Evolutionary conservation across 37 sponge, comb jelly and placozoan species (phyloP), one percentile per base, ranked within the genome.

Genomic region (Mnemiopsis leidyi): DNA sequence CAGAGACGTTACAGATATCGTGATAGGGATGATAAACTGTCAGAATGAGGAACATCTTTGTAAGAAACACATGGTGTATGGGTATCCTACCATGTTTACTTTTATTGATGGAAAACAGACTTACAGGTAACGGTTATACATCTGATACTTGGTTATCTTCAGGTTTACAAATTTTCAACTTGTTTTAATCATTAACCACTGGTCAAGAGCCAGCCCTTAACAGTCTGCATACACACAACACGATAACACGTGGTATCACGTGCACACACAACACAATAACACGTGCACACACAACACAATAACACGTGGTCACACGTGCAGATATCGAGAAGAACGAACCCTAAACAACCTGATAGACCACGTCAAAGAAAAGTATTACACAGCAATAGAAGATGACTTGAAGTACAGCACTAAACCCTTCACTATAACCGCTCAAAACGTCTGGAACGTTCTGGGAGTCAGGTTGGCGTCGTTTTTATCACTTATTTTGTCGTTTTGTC

Each of bases 291-390:
- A n/a, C n/a, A n/a, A n/a, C n/a, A n/a, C n/a, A n/a, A n/a, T n/a
- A n/a, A n/a, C n/a, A n/a, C n/a, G n/a, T n/a, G n/a, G n/a, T 23
- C 82, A 21, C 82, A 21, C 16, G 0, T 85, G 2, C 61, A 85
- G 90, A 33, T 85, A 40, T 23, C 2, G 61, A 38, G 90, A 85
- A 1, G 90, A 85, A 25, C 40, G 61, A n/a, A 40, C 90, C 3
- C 61, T 85, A n/a, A 33, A 85, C 48, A 40, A 38, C 61, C 5
- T 85, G 48, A 85, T 85, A 85, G 25, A 28, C 2, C 90, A 85
- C 90, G 35, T 85, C 40, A 85, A 85, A 61, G 90, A 85, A 61
- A 85, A 85, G 48, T 85, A 85, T 39, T 85, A 85, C 90, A 23
- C 26, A 0, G 33, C 90, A 21, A 37, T 85, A 16, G 61, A 85